These are phyloP conservation scores for Acronicta psi DNA, from an alignment of 2,888 invertebrate genomes.

Conservation along the genomic window DNA sequence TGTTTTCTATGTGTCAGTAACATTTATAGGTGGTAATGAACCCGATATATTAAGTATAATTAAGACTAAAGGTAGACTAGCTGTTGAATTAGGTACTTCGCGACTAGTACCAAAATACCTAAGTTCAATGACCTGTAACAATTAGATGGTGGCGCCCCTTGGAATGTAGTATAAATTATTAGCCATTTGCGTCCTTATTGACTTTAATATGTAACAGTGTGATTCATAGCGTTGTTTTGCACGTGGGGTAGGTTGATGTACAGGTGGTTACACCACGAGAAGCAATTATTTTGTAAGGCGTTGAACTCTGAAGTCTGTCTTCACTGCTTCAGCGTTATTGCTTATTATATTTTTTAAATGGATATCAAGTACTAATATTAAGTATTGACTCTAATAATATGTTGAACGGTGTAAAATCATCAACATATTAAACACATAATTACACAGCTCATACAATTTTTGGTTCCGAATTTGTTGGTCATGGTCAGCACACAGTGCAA, in stretches of 20 bases:
- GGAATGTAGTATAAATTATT: constrained; percentile 34
- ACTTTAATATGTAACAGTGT: constrained; percentile 10
- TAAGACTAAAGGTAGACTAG: constrained; percentile 40
- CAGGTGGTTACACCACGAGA: constrained; percentile 38
- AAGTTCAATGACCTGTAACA: constrained; percentile 42
- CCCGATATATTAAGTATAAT: constrained; percentile 28
- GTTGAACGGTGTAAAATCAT: too few relatives aligned
- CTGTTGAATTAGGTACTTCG: constrained; percentile 32
- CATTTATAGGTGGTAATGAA: constrained; percentile 41
- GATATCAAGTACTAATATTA: too few relatives aligned
- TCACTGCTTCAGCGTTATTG: constrained; percentile 1
- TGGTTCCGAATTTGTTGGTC: too few relatives aligned
- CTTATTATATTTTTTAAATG: constrained; percentile 3
- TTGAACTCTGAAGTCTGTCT: constrained; percentile 30
- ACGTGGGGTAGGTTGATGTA: constrained; percentile 38
- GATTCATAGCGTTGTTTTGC: constrained; percentile 15
- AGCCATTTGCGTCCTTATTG: constrained; percentile 14
- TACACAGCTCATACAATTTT: too few relatives aligned
- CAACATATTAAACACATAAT: too few relatives aligned
- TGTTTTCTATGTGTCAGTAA: constrained; percentile 36
- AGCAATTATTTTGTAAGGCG: constrained; percentile 40
- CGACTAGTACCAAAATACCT: constrained; percentile 29
- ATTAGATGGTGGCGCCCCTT: constrained; percentile 25
- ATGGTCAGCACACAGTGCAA: too few relatives aligned
- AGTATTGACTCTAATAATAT: too few relatives aligned